phyloP scores from a whole-genome alignment of 2,888 invertebrate species.

The Lacanobia wlatinum region DNA sequence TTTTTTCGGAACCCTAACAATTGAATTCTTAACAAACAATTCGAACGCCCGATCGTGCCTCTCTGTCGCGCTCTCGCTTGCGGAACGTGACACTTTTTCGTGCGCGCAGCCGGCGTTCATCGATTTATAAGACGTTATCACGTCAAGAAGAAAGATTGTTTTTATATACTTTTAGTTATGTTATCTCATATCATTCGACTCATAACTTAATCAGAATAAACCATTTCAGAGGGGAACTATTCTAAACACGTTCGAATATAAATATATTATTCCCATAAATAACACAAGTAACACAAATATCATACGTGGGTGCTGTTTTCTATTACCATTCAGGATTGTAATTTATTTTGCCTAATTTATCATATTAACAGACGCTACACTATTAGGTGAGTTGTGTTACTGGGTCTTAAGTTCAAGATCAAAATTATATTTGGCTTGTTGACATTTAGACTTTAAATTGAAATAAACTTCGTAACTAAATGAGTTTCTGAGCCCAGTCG shows the following conservation, averaged over 20 bases:
- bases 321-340: constrained; percentile 23
- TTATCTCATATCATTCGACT: neutral
- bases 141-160: too few species aligned
- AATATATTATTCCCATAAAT: constrained; percentile 17
- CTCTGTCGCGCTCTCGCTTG: too few species aligned
- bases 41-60: too few species aligned
- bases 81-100: too few species aligned
- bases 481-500: too few species aligned
- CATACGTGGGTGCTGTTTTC: constrained; percentile 6
- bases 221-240: neutral
- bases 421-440: neutral
- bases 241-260: constrained; percentile 31
- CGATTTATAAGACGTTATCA: too few species aligned
- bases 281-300: constrained; percentile 17
- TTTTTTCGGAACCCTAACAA: too few species aligned
- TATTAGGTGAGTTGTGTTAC: constrained; percentile 1
- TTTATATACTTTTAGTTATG: neutral
- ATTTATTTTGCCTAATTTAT: constrained; percentile 16
- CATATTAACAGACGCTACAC: neutral
- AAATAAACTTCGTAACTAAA: too few species aligned
- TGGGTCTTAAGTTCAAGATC: neutral
- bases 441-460: neutral
- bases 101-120: too few species aligned
- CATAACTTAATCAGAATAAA: neutral
- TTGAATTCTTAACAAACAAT: too few species aligned